Base-by-base conservation (phyloP, 2,797 vertebrate genomes). In the Sus cebifrons region DNA sequence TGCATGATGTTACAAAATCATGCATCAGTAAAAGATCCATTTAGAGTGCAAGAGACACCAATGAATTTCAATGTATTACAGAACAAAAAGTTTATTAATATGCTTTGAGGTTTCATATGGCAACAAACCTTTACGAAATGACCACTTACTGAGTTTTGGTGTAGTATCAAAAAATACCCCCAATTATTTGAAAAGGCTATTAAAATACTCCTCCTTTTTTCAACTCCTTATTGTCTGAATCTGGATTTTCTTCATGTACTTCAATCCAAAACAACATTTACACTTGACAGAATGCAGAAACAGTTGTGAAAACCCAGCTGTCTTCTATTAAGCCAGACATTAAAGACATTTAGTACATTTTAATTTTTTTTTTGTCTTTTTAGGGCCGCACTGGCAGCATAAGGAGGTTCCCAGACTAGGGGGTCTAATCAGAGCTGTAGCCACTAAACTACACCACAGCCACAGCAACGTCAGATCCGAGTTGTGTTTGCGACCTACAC, bases 81-180 rank as follows among this genome's bases (percentile, higher is more conserved):
- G 29, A 67, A 62, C n/a, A 75, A 52, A 94, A 73, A n/a, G 3
- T 27, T 70, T 70, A 49, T 12, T 74, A 20, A 65, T 88, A 52
- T 0, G 36, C 36, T 94, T 96, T 93, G 78, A 68, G 20, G 75
- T 75, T 96, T 79, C 73, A 84, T 17, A 71, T 85, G 95, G 52
- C 25, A 85, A 52, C n/a, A 83, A 44, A 44, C 73, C 65, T 81
- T 87, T 93, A 85, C 91, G 44, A 96, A 85, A 64, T 75, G 32
- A 71, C 79, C 36, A 67, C 60, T 91, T 92, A 16, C 17, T 71
- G 32, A 84, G 11, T 93, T 94, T 88, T 74, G 44, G 12, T 78
- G 5, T 92, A 73, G 12, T 86, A 52, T 54, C 16, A 71, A 68
- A 88, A 49, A 84, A 71, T 64, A 64, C 17, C 8, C 12, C 21